Evolutionary conservation across 2,797 vertebrate genomes (phyloP).

Genomic region (Lagocephalus sceleratus): DNA sequence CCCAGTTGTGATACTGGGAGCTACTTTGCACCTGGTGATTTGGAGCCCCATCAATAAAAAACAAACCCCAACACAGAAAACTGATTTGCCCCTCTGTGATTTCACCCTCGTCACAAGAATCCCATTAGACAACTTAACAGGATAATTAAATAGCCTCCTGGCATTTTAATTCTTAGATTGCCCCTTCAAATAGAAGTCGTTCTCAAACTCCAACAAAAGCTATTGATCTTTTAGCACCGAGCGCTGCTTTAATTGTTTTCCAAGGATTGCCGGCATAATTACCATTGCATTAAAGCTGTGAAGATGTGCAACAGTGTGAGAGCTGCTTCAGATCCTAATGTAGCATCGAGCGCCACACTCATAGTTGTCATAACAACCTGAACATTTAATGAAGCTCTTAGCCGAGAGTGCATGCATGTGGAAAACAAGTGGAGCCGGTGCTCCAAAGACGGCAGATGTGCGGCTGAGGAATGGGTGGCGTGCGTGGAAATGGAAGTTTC

Average conservation of each 20-base stretch:
- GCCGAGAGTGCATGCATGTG: constrained; percentile 40
- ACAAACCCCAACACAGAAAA: background rate
- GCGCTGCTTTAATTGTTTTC: constrained; percentile 13
- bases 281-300: constrained; percentile 38
- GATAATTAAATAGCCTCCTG: background rate
- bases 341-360: constrained; percentile 51
- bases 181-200: constrained; percentile 9
- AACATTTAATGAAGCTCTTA: constrained; percentile 59
- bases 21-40: constrained; percentile 19
- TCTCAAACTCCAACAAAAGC: constrained; percentile 24
- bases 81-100: background rate
- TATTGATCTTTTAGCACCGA: constrained; percentile 6
- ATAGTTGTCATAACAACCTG: constrained; percentile 61
- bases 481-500: constrained; percentile 28
- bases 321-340: constrained; percentile 52
- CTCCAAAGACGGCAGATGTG: constrained; percentile 28
- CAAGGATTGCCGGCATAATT: constrained; percentile 26
- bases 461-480: constrained; percentile 20
- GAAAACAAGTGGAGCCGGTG: constrained; percentile 30
- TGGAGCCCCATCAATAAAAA: constrained; percentile 2
- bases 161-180: background rate
- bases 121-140: background rate
- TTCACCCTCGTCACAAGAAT: background rate
- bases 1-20: constrained; percentile 12
- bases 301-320: constrained; percentile 25